Percentiles rank a stretch among this genome's conserved stretches.
Conservation (phyloP, 92 coral and sea anemone species). For the Blastomussa wellsi region DNA sequence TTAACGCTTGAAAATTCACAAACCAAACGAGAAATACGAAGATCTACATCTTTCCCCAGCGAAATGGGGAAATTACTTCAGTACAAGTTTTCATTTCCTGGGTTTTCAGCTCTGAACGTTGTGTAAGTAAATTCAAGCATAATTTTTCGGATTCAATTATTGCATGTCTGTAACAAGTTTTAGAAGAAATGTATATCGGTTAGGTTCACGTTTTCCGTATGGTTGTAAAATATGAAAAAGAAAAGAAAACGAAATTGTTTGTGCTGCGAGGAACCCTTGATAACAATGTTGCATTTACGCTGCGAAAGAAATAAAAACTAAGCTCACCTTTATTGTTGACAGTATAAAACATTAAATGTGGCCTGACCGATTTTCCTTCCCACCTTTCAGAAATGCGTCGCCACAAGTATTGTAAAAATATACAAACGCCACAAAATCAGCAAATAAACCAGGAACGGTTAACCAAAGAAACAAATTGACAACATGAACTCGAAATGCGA, state of each 20-base stretch:
- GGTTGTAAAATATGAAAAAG: not conserved
- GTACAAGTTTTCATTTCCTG: not conserved
- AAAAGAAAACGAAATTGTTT: not conserved
- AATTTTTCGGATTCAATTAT: not conserved
- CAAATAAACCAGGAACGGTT: not conserved
- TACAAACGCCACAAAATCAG: slow-evolving; percentile 1
- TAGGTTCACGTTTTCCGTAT: not conserved
- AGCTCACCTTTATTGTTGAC: not conserved
- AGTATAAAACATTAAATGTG: not conserved
- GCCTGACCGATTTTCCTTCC: not conserved
- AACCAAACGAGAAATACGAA: too few species aligned
- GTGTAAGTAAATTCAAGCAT: not conserved
- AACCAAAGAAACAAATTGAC: not conserved
- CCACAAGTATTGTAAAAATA: slow-evolving; percentile 4
- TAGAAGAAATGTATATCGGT: not conserved
- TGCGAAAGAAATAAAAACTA: not conserved
- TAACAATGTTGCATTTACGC: not conserved
- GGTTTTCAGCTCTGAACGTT: not conserved
- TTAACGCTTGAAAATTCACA: not conserved
- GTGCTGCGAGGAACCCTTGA: not conserved
- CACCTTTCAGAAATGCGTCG: not conserved
- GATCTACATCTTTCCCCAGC: too few species aligned
- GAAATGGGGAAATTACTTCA: too few species aligned
- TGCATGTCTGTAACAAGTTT: not conserved
- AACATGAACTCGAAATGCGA: not conserved